These are phyloP conservation scores for Dasypus novemcinctus DNA, from an alignment of 2,113 vertebrate species.

Conservation along the genomic window DNA sequence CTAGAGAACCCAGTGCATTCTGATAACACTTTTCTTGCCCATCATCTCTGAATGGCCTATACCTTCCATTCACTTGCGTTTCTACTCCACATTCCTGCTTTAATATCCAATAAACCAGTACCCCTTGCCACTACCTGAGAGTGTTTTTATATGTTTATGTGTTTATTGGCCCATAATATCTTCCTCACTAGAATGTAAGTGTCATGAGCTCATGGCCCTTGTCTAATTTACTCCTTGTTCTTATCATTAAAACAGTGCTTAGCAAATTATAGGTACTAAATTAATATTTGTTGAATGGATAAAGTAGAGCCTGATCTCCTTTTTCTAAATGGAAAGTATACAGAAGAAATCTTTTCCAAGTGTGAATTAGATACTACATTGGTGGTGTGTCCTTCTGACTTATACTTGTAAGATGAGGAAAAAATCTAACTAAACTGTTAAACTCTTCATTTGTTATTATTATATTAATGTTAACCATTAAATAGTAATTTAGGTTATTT, in stretches of 20 bases:
- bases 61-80: neutral
- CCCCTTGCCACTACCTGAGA: neutral
- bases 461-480: neutral
- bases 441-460: neutral
- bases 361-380: neutral
- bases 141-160: neutral
- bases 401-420: neutral
- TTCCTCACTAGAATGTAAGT: neutral
- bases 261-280: neutral
- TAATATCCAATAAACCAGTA: neutral
- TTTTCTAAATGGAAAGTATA: neutral
- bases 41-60: neutral
- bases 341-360: neutral
- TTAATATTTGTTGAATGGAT: too few species aligned
- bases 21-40: neutral
- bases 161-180: neutral
- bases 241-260: neutral
- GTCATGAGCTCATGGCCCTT: neutral
- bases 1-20: too few species aligned
- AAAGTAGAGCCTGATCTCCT: neutral
- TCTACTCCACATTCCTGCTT: neutral
- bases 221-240: neutral
- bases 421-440: too few species aligned
- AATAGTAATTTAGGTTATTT: neutral
- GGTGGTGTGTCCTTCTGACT: neutral